phyloP scores from a whole-genome alignment of 2,888 invertebrate genomes.

The Torymus auratus region DNA sequence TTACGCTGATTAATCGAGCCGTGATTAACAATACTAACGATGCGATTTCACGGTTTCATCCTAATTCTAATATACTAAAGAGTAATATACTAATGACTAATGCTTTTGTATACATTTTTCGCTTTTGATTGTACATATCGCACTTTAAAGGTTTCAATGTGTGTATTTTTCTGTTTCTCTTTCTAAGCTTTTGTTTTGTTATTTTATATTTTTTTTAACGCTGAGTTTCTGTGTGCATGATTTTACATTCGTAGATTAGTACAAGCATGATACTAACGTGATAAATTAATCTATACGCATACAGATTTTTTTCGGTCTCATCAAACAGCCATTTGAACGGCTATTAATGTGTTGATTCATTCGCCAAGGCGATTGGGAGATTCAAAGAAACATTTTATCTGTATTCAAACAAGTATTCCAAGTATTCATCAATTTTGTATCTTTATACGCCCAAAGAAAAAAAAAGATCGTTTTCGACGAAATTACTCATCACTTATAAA shows the following conservation, averaged over 20 bases:
- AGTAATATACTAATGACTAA: conserved; percentile 13
- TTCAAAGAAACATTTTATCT: conserved; percentile 4
- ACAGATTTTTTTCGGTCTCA: background rate
- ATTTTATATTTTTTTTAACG: conserved; percentile 10
- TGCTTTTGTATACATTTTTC: conserved; percentile 1
- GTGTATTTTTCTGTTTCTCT: conserved; percentile 15
- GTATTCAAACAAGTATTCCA: too few species aligned
- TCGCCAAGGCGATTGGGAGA: background rate
- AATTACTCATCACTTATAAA: too few species aligned
- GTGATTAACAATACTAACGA: conserved; percentile 49
- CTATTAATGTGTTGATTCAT: conserved; percentile 4
- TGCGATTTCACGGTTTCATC: conserved; percentile 44
- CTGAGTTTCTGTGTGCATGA: background rate
- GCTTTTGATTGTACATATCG: background rate
- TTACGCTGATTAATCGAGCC: conserved; percentile 34
- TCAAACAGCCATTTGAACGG: background rate
- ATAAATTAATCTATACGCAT: background rate
- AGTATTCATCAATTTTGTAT: too few species aligned
- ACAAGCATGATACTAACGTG: background rate
- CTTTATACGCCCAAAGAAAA: too few species aligned
- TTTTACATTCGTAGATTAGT: background rate
- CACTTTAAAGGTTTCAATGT: background rate
- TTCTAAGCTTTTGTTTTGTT: conserved; percentile 15
- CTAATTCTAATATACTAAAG: conserved; percentile 25
- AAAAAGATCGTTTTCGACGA: too few species aligned